Evolutionary conservation across 1,140 invertebrate genomes (phyloP).

Genomic region (Megalopta genalis): DNA sequence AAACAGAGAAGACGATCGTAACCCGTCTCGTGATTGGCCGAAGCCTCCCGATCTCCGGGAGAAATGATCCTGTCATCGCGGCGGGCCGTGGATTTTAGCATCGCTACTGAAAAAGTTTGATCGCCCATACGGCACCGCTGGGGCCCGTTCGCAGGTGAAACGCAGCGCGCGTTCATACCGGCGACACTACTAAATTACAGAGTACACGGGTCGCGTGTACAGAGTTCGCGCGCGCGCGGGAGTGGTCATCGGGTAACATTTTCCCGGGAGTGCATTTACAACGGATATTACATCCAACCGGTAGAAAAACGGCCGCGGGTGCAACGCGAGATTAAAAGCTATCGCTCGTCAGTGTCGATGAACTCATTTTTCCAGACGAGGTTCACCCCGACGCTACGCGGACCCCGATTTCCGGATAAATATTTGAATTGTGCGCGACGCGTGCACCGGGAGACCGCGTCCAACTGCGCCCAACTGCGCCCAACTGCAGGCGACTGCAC

Average conservation of each 20-base stretch:
- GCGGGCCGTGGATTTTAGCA: slow-evolving; percentile 21
- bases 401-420: slow-evolving; percentile 2
- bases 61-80: neutral
- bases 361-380: slow-evolving; percentile 53
- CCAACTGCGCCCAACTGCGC: too few species aligned
- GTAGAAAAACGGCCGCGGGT: slow-evolving; percentile 58
- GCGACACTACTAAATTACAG: slow-evolving; percentile 62
- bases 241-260: slow-evolving; percentile 58
- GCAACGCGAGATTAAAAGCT: slow-evolving; percentile 63
- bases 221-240: neutral
- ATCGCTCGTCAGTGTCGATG: slow-evolving; percentile 65
- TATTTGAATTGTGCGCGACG: neutral
- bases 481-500: neutral
- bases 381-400: neutral
- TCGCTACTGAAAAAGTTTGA: slow-evolving; percentile 50
- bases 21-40: too few species aligned
- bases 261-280: slow-evolving; percentile 64
- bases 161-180: slow-evolving; percentile 45
- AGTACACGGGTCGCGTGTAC: slow-evolving; percentile 45
- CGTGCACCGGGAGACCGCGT: neutral
- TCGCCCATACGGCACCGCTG: slow-evolving; percentile 37
- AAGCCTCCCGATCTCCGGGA: too few species aligned
- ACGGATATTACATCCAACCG: slow-evolving; percentile 64
- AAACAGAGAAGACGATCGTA: too few species aligned
- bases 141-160: slow-evolving; percentile 28